A percentile compares a stretch with the other conserved stretches of the same genome.
Conservation (phyloP, 2,797 vertebrate species). For the Phylloscopus collybita region DNA sequence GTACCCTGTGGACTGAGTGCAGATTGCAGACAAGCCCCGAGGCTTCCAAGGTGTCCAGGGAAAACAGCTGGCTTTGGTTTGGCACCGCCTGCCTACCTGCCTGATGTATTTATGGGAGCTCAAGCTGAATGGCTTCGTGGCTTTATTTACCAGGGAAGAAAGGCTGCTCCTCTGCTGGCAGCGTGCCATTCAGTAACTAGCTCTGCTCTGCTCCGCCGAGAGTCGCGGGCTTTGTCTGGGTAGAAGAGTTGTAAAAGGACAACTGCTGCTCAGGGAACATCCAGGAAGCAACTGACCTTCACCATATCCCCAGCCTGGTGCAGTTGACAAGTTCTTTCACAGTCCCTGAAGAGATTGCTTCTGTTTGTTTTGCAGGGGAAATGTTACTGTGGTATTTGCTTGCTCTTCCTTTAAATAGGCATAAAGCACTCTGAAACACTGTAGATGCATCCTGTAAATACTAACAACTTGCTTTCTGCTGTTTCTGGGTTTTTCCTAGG, state of each 20-base stretch:
- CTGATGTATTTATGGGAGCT: conserved; percentile 40
- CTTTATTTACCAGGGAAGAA: conserved; percentile 40
- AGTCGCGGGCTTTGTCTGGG: not conserved
- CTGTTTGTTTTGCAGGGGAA: conserved; percentile 58
- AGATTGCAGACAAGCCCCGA: conserved; percentile 61
- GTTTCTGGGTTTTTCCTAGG: not conserved
- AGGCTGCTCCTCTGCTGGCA: conserved; percentile 44
- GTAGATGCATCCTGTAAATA: conserved; percentile 4
- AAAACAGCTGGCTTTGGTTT: conserved; percentile 65
- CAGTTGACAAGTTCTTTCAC: conserved; percentile 25
- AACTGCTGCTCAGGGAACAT: conserved; percentile 30
- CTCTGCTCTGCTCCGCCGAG: not conserved
- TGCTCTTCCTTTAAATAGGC: conserved; percentile 11
- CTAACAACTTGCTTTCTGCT: not conserved
- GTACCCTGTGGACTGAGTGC: conserved; percentile 30
- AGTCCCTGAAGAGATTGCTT: conserved; percentile 22
- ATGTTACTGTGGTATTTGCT: conserved; percentile 68
- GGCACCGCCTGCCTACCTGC: conserved; percentile 52
- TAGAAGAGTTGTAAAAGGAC: conserved; percentile 51
- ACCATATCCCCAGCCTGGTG: not conserved
- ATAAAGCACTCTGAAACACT: not conserved
- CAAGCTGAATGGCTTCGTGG: conserved; percentile 32
- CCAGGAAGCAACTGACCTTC: conserved; percentile 24
- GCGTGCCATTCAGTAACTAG: not conserved
- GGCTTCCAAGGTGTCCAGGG: not conserved